Percentiles rank a stretch among this genome's conserved stretches.
Conservation (phyloP, 2,888 invertebrate genomes). For the Laspeyria flexula region DNA sequence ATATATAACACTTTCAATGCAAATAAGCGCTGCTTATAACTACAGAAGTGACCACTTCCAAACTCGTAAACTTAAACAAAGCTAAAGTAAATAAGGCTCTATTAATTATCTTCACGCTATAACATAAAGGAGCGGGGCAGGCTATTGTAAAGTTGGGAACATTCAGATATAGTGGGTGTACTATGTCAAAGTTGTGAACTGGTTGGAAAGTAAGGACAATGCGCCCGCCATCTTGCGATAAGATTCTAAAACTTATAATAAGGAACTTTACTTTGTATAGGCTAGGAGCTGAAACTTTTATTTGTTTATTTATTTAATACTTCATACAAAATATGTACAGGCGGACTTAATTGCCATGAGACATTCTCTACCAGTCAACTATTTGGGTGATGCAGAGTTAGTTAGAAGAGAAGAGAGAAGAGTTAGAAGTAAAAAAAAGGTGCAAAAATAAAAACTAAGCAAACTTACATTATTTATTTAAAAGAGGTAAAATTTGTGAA, state of each 20-base stretch:
- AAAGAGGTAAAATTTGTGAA: too few species aligned
- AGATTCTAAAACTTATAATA: conserved; percentile 64
- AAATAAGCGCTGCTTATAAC: neutral
- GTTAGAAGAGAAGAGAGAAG: too few species aligned
- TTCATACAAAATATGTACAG: too few species aligned
- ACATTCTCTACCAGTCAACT: too few species aligned
- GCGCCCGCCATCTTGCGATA: conserved; percentile 50
- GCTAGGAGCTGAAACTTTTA: conserved; percentile 22
- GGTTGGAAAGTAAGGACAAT: conserved; percentile 37
- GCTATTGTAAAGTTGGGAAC: conserved; percentile 12
- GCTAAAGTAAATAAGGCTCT: conserved; percentile 7
- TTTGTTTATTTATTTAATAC: neutral
- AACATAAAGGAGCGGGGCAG: conserved; percentile 9
- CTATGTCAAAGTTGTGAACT: conserved; percentile 52
- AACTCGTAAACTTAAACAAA: conserved; percentile 12
- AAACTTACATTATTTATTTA: too few species aligned
- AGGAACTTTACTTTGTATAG: conserved; percentile 57
- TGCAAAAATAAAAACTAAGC: too few species aligned
- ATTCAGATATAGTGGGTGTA: conserved; percentile 30
- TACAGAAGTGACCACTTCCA: neutral
- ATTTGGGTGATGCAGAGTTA: too few species aligned
- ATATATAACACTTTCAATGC: too few species aligned
- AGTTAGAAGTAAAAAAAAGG: too few species aligned
- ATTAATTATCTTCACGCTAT: conserved; percentile 20
- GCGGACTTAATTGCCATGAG: too few species aligned